Evolutionary conservation across 1,140 invertebrate genomes (phyloP), one percentile per base, ranked within the genome.

Genomic region (Papilio machaon): DNA sequence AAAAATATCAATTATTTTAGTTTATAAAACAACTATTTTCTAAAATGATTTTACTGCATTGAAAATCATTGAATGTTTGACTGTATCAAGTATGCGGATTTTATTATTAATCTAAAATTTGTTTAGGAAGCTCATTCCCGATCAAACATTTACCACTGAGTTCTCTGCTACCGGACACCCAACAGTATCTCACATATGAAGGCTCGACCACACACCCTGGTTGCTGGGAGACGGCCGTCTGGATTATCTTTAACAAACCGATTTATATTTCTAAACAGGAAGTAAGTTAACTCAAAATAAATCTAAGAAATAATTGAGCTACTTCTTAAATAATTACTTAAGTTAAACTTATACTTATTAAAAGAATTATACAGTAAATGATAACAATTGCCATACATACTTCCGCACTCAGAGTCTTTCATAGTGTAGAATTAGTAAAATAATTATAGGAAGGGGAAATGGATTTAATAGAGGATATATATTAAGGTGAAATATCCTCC

Each of bases 181-280:
- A 97, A 83, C 97, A 98, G 86, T 99, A 98, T 94, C 98, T 99
- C 95, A 99, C 98, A n/a, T 99, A 99, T 94, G 99, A 99, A 93
- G 99, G 99, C n/a, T 99, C 98, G 73, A 98, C 98, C 47, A 99
- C 99, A 79, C 98, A 98, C 95, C 99, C 99, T 5, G 98, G 97
- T 35, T 98, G 98, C 94, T 98, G 98, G 97, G 98, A 98, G 93
- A 98, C 97, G 19, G 97, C 97, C 11, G 98, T 99, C 54, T 99
- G 99, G 98, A 97, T 99, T 85, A 97, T 99, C 84, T 96, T 99
- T 91, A 99, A 99, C 95, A 99, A 98, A 95, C 99, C 98, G 73
- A 98, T 99, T 91, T 99, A 99, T 95, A 98, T 98, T 89, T 98
- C 97, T 81, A 97, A 97, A 90, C 97, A 98, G 94, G 97, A 98